Evolutionary conservation across 2,797 vertebrate genomes (phyloP), one percentile per base, ranked within the genome.

Genomic region (Adrianichthys oophorus): DNA sequence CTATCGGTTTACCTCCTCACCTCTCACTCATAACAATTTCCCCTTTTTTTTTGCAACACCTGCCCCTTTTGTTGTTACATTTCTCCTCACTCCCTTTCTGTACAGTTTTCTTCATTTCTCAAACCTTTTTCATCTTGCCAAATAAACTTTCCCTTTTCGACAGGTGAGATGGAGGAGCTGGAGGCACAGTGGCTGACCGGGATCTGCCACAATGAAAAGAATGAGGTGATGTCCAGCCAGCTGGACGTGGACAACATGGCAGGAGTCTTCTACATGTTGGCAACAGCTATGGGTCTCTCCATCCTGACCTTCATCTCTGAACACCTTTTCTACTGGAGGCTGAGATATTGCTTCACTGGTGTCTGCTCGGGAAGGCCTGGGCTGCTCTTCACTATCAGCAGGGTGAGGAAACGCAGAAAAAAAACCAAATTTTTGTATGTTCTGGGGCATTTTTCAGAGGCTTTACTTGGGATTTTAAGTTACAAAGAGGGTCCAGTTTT

Each of bases 211-310:
- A 95, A 93, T 0, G 97, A 99, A 92, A 99, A 99, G 90, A 99
- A 99, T 0, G 97, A 99, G 87, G 97, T 98, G 65, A 99, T 99
- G 96, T 97, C 95, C 89, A 98, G 96, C 71, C 96, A 99, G 85
- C 90, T 99, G 92, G 97, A 99, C 65, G 89, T 99, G 1, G 97
- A 99, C 90, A 99, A 99, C 91, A 99, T 99, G 97, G 97, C 97
- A 0, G 92, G 92, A 0, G 92, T 99, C 57, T 99, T 99, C 84
- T 99, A 99, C 81, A 99, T 99, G 97, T 91, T 99, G 56, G 97
- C 97, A 7, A 96, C 96, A 0, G 96, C 96, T 79, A 99, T 98
- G 97, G 94, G 92, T 0, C 94, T 99, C 67, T 93, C 96, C 59
- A 93, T 99, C 64, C 94, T 98, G 80, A 97, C 95, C 65, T 99